Evolutionary conservation across 1,140 invertebrate species (phyloP).

Genomic region (Heliconius himera): DNA sequence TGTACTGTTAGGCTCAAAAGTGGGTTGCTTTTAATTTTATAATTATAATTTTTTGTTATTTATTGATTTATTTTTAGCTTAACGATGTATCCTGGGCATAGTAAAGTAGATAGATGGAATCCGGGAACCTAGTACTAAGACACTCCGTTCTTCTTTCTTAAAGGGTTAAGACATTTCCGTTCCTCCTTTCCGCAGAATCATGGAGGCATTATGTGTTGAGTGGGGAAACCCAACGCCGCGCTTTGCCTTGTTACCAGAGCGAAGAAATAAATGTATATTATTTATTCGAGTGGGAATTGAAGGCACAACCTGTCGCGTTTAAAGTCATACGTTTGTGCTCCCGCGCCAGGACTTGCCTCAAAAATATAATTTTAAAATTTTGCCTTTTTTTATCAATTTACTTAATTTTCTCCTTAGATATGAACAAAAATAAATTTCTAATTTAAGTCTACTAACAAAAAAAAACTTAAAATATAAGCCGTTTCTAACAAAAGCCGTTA

Average conservation of each 20-base stretch:
- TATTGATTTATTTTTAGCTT: background rate
- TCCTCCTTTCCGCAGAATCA: background rate
- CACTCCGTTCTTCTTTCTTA: too few species aligned
- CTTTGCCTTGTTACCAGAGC: background rate
- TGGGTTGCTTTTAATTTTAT: conserved; percentile 13
- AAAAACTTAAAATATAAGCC: background rate
- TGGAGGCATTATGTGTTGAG: background rate
- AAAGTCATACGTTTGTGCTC: background rate
- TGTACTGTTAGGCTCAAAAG: conserved; percentile 22
- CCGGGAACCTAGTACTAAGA: background rate
- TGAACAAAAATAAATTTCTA: background rate
- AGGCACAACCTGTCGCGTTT: background rate
- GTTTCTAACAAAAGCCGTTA: background rate
- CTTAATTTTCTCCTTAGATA: too few species aligned
- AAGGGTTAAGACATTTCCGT: too few species aligned
- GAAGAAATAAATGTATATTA: background rate
- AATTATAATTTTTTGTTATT: background rate
- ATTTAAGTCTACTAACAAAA: background rate
- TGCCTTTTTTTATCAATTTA: too few species aligned
- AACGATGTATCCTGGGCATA: background rate
- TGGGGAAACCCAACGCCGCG: background rate
- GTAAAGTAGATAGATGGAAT: background rate
- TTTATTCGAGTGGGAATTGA: background rate
- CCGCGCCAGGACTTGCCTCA: too few species aligned
- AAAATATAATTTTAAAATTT: too few species aligned